Base-by-base conservation (phyloP, 2,113 vertebrate genomes). In the Catharus minimus region DNA sequence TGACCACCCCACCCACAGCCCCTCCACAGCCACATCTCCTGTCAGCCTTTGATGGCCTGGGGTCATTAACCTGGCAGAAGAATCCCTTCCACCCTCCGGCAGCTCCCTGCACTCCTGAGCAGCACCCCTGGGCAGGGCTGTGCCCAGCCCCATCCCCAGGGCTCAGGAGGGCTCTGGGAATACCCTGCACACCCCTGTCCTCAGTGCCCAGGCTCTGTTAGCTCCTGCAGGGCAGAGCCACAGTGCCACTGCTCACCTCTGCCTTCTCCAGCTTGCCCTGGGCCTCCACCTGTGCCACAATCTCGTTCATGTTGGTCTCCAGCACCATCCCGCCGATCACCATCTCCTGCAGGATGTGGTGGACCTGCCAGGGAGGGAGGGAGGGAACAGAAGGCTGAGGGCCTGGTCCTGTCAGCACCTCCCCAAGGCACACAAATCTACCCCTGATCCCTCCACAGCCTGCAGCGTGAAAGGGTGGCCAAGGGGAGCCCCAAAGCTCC, bases 271-370 rank as follows among this genome's bases (percentile, higher is more conserved):
- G 97, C 69, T 98, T 98, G 97, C 98, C 98, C 92, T 99, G 99
- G 49, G 99, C 94, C 92, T 99, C 99, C 24, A 99, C 98, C 94
- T 99, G 99, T 0, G 98, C 98, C 24, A 99, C 98, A 1, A 99
- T 99, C 96, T 99, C 99, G 28, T 98, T 99, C 99, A 99, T 99
- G 94, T 99, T 99, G 80, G 99, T 99, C 96, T 99, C 99, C 95
- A 99, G 92, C 53, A 99, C 99, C 99, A 99, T 99, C 7, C 99
- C 99, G 0, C 99, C 99, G 93, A 99, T 99, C 87, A 99, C 99
- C 96, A 99, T 98, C 96, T 99, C 98, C 95, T 99, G 98, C 67
- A 99, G 93, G 95, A 99, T 99, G 74, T 95, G 90, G 52, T 95
- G 95, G 23, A 96, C 94, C 95, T 95, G 89, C 24, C 1, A 56